phyloP scores from a whole-genome alignment of 2,113 vertebrate species.

The Balaenoptera acutorostrata region DNA sequence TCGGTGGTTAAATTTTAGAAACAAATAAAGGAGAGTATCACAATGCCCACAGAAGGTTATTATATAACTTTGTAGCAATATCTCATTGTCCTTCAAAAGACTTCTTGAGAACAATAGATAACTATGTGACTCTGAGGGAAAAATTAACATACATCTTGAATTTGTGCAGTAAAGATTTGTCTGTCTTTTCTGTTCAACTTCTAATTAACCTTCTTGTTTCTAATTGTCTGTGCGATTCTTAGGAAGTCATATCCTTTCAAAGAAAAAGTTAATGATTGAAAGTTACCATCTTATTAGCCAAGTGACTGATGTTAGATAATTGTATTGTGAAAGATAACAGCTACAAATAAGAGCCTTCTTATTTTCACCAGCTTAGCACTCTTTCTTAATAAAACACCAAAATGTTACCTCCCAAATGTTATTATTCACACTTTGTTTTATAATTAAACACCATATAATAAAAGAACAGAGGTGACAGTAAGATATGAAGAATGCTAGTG shows the following conservation, averaged over 20 bases:
- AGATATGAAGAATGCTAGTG: background rate
- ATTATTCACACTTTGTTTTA: conserved; percentile 33
- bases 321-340: background rate
- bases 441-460: background rate
- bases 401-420: conserved; percentile 6
- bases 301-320: conserved; percentile 58
- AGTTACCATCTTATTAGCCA: conserved; percentile 31
- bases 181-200: background rate
- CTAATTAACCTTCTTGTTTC: background rate
- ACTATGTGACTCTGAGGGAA: background rate
- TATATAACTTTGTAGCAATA: background rate
- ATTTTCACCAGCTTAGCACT: background rate
- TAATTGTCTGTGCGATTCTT: background rate
- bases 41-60: background rate
- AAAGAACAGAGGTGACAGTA: background rate
- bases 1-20: background rate
- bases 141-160: background rate
- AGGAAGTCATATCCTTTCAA: conserved; percentile 33
- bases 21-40: background rate
- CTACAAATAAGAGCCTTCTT: background rate
- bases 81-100: background rate
- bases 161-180: background rate
- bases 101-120: background rate
- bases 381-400: background rate
- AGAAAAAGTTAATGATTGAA: conserved; percentile 51